Evolutionary conservation across 2,888 invertebrate species (phyloP), one percentile per base, ranked within the genome.

Genomic region (Ptychoptera albimana): DNA sequence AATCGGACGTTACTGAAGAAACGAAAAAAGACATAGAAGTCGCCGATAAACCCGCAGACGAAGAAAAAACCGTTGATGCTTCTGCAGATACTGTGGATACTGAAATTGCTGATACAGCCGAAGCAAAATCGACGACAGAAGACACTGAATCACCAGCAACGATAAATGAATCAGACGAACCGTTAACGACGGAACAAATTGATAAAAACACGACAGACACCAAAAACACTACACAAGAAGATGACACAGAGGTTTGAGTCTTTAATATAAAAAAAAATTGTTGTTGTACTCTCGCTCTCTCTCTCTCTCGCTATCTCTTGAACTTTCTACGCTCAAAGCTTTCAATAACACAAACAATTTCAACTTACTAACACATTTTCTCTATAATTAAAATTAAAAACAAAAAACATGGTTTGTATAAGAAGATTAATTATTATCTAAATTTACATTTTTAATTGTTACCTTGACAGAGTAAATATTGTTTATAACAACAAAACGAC

Each of bases 211-310:
- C 23, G 7, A 3, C 23, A 23, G 23, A 23, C 23, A 23, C 23
- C 23, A 23, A 23, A 23, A 23, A 23, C 23, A 23, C 7, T 23
- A 42, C 45, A 42, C 29, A 31, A 45, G 47, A 45, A 45, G 44
- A 45, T 39, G 49, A 46, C 49, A 49, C 49, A 44, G 48, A 50
- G 41, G 47, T 44, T 47, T 46, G 49, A 39, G 32, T n/a, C 11
- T 37, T 37, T 37, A 37, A 12, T 23, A 23, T 3, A 11, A 29
- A 15, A 14, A 3, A 23, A 5, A 5, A 7, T 23, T 23, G 23
- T 23, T 23, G 23, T 23, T 23, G 23, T 23, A 7, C 4, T 23
- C 23, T 23, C 7, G 23, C 7, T 5, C 23, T 23, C 23, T 3
- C 23, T 23, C 4, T 23, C 4, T 23, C 7, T 7, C 7, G 23